Evolutionary conservation across 2,797 vertebrate genomes (phyloP), one percentile per base, ranked within the genome.

Genomic region (Syngnathus rostellatus): DNA sequence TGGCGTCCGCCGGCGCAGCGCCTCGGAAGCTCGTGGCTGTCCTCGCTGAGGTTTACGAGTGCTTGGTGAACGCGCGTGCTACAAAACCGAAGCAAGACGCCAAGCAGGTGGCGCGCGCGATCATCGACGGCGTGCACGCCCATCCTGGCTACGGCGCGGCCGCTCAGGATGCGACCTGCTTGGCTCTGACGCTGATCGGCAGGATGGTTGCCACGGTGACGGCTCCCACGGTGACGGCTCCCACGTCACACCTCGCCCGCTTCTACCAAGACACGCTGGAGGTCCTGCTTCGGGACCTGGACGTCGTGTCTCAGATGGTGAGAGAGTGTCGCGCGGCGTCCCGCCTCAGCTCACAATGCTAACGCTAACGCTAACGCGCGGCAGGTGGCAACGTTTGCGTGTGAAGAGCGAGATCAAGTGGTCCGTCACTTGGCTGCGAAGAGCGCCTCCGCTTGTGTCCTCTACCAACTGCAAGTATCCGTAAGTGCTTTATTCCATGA

Each of bases 271-370:
- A 45, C 21, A 41, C 8, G 12, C 5, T 43, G 2, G 21, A 62
- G 14, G 21, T 25, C 21, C 41, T 62, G 60, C 41, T 62, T 45
- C 40, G 11, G 21, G 40, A 62, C 41, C 14, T 16, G 60, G 60
- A 62, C 60, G 60, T 23, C 21, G 14, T 62, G 41, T 59, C 37
- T 40, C 37, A 19, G 11, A 38, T 59, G 57, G 60, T 45, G 60
- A 45, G 60, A 9, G 19, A 6, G 25, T 8, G 57, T 7, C 5
- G 16, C 1, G 31, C 2, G 57, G 57, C 31, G 3, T 31, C 31
- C 31, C 3, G 31, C 31, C 31, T 31, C 31, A 31, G 31, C 31
- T 31, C 31, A 31, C 31, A 3, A 31, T 31, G 31, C 31, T 31
- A 31, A 31, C 31, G 38, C 31, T 31, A 31, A 31, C 31, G 38